A percentile compares a stretch with the other conserved stretches of the same genome.
phyloP scores from a whole-genome alignment of 1,140 invertebrate species.

The Leptonema lineaticorne region DNA sequence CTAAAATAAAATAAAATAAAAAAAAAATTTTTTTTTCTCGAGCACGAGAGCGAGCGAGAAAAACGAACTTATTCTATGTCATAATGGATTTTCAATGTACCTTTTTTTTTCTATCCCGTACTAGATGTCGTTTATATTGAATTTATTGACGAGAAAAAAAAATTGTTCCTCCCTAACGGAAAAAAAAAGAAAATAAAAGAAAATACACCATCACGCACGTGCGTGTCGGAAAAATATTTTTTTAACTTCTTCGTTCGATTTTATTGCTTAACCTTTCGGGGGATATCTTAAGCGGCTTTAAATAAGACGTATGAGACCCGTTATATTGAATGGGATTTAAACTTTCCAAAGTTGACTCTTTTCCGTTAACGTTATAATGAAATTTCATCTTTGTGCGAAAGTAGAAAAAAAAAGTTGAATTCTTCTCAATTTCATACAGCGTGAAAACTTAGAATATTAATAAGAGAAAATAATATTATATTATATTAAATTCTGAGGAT shows the following conservation, averaged over 20 bases:
- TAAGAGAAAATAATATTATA: no score
- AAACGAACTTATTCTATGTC: constrained; percentile 31
- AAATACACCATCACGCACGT: neutral
- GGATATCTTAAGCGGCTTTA: neutral
- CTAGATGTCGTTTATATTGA: constrained; percentile 16
- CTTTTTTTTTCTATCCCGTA: no score
- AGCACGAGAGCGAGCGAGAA: constrained; percentile 6
- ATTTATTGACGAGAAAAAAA: constrained; percentile 11
- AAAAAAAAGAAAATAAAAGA: no score
- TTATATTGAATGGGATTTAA: neutral
- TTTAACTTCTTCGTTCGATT: neutral
- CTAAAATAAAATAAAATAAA: no score
- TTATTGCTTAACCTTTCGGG: neutral
- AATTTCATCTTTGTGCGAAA: no score
- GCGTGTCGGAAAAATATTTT: neutral
- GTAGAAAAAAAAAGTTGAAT: no score
- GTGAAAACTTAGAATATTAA: no score
- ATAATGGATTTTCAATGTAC: constrained; percentile 41
- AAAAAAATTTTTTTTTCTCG: no score
- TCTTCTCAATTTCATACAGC: no score
- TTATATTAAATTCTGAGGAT: no score
- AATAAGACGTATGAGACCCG: neutral
- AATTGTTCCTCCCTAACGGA: no score
- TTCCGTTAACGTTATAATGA: no score
- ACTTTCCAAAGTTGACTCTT: neutral